phyloP scores from a whole-genome alignment of 2,797 vertebrate species.

The Taenioides sp. region DNA sequence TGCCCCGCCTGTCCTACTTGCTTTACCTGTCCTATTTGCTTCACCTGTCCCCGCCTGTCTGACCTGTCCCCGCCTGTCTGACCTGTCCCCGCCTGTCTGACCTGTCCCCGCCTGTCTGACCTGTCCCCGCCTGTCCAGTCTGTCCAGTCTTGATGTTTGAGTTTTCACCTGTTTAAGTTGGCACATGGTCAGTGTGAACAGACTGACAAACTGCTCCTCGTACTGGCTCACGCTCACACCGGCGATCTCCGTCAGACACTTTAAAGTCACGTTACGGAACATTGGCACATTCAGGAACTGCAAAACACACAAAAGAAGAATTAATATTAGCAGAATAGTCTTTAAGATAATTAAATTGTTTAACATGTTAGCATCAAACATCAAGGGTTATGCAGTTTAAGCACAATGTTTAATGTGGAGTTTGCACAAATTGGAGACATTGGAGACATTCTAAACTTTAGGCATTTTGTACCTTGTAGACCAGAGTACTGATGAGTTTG shows the following conservation, averaged over 20 bases:
- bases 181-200: conserved; percentile 97
- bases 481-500: conserved; percentile 96
- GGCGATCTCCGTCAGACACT: conserved; percentile 98
- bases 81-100: neutral
- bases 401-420: no score
- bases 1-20: neutral
- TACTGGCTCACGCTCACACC: conserved; percentile 97
- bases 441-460: no score
- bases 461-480: conserved; percentile 91
- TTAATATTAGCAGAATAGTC: no score
- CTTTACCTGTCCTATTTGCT: no score
- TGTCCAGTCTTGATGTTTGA: neutral
- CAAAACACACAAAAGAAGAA: neutral
- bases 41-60: neutral
- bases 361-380: neutral
- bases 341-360: neutral
- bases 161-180: conserved; percentile 92
- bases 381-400: no score
- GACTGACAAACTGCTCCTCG: conserved; percentile 95
- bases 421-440: no score
- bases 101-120: neutral
- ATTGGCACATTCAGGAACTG: conserved; percentile 98
- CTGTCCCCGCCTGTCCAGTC: no score
- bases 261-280: conserved; percentile 97
- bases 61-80: neutral